phyloP scores from a whole-genome alignment of 1,140 invertebrate species.

The Drusus annulatus region DNA sequence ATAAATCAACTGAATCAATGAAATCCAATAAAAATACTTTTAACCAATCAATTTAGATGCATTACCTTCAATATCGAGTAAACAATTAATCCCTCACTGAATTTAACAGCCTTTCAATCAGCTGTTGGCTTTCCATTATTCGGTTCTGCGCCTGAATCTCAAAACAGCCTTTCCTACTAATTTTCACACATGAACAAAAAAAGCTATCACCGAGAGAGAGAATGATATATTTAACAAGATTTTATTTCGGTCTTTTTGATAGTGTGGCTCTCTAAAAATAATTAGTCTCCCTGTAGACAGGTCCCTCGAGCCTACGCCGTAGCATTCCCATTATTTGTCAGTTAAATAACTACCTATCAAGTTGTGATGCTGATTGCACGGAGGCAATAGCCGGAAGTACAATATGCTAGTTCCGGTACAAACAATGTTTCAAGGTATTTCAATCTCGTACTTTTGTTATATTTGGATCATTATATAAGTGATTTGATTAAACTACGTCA shows the following conservation, averaged over 20 bases:
- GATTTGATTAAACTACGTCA: no score
- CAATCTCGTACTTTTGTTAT: background rate
- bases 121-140: slow-evolving; percentile 24
- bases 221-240: no score
- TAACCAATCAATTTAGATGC: slow-evolving; percentile 10
- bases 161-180: background rate
- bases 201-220: no score
- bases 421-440: background rate
- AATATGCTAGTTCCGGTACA: background rate
- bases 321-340: slow-evolving; percentile 34
- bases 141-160: background rate
- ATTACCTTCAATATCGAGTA: slow-evolving; percentile 4
- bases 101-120: slow-evolving; percentile 17
- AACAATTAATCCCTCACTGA: slow-evolving; percentile 4
- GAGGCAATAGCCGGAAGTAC: background rate
- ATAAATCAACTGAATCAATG: no score
- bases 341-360: slow-evolving; percentile 24
- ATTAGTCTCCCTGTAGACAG: slow-evolving; percentile 4
- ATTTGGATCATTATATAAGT: no score
- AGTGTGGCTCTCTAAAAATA: background rate
- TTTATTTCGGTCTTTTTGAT: background rate
- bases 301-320: slow-evolving; percentile 16
- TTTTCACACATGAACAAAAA: no score
- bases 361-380: slow-evolving; percentile 20
- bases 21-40: background rate